Base-by-base conservation (phyloP, 2,113 vertebrate species). In the Panurus biarmicus region DNA sequence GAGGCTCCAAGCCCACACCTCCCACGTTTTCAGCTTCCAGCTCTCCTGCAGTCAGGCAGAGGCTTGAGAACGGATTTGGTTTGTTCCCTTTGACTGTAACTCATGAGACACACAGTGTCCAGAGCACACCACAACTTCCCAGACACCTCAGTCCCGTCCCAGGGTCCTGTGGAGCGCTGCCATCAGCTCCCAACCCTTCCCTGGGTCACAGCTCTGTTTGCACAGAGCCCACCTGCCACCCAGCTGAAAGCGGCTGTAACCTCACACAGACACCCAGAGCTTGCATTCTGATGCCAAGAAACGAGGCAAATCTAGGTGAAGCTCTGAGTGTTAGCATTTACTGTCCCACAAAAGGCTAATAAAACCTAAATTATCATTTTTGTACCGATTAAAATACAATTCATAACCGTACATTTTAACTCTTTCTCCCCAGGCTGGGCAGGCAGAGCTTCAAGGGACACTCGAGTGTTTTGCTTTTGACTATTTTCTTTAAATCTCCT, bases 111-210 rank as follows among this genome's bases (percentile, higher is more conserved):
- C 24, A 2, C 7, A 3, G 8, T 0, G 3, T 3, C 31, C 67
- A 76, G 48, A 1, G 19, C 38, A 5, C 5, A 10, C 1, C 57
- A 14, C 38, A 24, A 1, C 16, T 21, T 14, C 61, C n/a, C 51
- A 60, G 23, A 6, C 21, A 5, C 1, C 19, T 15, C 7, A 0
- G 2, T 17, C 12, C 1, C 56, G 16, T 6, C 42, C 61, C 62
- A 20, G 3, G 1, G 28, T 15, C 3, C 2, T 0, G 12, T 0
- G 21, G 16, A 36, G 51, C 36, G 3, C 53, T 9, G 29, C 11
- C 16, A 13, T 1, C 3, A 3, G 1, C 54, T 5, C 28, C 82
- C 70, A 40, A 0, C 19, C 56, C 4, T 9, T 2, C 22, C 42
- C 11, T 19, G 5, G 2, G 2, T 33, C 77, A 18, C 58, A 29